A percentile compares a stretch with the other conserved stretches of the same genome.
Conservation (phyloP, 2,113 vertebrate genomes). For the Pomatostomus ruficeps region DNA sequence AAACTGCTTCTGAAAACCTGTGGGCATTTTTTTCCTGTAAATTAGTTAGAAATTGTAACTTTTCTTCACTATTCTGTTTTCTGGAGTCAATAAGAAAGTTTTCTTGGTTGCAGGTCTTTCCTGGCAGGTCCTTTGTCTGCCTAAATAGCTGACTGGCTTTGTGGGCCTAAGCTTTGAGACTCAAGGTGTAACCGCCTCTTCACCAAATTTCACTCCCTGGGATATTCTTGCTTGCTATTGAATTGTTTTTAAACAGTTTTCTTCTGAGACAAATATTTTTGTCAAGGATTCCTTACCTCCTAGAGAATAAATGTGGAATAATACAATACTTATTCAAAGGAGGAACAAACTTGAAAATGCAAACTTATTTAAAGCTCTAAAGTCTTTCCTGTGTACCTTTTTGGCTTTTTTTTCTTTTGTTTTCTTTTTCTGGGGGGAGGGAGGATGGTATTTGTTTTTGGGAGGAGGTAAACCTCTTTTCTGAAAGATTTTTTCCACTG, state of each 20-base stretch:
- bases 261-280: background rate
- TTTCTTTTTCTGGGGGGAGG: fast-evolving
- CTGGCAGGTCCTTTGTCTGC: background rate
- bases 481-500: background rate
- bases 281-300: background rate
- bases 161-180: background rate
- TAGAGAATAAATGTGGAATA: background rate
- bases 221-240: background rate
- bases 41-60: background rate
- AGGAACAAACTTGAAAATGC: background rate
- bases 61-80: background rate
- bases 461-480: background rate
- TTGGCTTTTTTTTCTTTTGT: background rate
- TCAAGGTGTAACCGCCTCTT: background rate
- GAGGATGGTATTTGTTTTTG: background rate
- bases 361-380: background rate
- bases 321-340: background rate
- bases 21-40: background rate
- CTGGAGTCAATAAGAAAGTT: background rate
- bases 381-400: background rate
- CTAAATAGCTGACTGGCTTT: background rate
- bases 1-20: background rate
- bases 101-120: background rate
- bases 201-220: background rate
- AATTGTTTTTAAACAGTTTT: background rate